A percentile compares a stretch with the other conserved stretches of the same genome.
Conservation (phyloP, 2,113 vertebrate genomes). For the Gnathonemus longibarbis region DNA sequence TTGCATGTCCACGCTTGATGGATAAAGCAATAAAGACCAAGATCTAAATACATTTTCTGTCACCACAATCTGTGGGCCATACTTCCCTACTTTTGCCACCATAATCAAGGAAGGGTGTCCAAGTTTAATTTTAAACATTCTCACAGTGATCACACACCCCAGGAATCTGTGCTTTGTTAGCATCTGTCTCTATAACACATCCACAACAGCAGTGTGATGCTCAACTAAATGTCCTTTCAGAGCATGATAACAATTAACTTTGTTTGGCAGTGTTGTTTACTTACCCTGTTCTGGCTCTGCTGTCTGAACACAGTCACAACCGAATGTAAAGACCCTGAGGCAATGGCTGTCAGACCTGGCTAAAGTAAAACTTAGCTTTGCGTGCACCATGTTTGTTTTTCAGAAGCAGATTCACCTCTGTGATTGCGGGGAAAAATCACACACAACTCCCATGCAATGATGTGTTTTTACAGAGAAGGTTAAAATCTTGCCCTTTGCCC, state of each 20-base stretch:
- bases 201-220: background rate
- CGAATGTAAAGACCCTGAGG: background rate
- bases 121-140: background rate
- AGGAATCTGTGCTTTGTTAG: background rate
- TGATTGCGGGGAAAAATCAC: background rate
- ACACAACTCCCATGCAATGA: background rate
- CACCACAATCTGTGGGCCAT: background rate
- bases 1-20: background rate
- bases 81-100: background rate
- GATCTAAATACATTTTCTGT: background rate
- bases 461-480: background rate
- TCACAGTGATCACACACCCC: background rate
- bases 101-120: background rate
- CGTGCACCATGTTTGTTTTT: background rate
- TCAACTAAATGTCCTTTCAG: background rate
- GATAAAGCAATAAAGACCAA: background rate
- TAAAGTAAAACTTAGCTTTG: background rate
- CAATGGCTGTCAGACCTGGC: background rate
- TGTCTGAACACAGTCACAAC: background rate
- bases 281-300: background rate
- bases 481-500: background rate
- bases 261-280: background rate
- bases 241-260: conserved; percentile 3
- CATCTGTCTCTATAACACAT: background rate
- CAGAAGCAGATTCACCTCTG: background rate